Conservation (phyloP, 2,113 vertebrate genomes). For the Poicephalus gulielmi region DNA sequence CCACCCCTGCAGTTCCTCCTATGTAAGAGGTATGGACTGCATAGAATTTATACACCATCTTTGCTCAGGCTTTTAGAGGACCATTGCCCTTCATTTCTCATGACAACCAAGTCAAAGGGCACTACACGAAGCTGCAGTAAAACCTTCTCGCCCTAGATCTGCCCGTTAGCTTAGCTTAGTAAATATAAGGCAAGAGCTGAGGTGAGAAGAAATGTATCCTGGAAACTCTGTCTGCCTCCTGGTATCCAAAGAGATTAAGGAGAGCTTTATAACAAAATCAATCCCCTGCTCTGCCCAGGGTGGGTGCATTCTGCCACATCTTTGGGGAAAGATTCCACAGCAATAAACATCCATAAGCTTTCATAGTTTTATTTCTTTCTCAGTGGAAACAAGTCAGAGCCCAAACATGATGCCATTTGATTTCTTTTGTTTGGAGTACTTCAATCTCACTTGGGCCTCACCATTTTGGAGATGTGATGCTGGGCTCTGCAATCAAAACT, state of each 20-base stretch:
- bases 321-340: background rate
- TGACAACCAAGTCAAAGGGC: background rate
- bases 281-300: background rate
- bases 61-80: background rate
- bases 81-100: background rate
- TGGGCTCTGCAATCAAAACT: background rate
- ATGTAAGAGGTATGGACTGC: background rate
- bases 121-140: background rate
- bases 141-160: background rate
- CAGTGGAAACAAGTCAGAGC: background rate
- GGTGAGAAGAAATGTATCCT: background rate
- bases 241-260: background rate
- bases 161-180: background rate
- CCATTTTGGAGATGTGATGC: background rate
- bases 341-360: background rate
- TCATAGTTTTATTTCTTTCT: background rate
- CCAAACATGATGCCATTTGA: background rate
- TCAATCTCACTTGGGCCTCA: background rate
- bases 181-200: background rate
- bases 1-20: background rate
- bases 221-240: background rate
- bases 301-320: background rate
- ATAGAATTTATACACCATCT: background rate
- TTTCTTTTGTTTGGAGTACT: background rate
- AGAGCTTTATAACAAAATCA: background rate